Percentiles rank a stretch among this genome's conserved stretches.
These are phyloP conservation scores for Elanus axillaris DNA, from an alignment of 2,113 vertebrate species.

Conservation along the genomic window DNA sequence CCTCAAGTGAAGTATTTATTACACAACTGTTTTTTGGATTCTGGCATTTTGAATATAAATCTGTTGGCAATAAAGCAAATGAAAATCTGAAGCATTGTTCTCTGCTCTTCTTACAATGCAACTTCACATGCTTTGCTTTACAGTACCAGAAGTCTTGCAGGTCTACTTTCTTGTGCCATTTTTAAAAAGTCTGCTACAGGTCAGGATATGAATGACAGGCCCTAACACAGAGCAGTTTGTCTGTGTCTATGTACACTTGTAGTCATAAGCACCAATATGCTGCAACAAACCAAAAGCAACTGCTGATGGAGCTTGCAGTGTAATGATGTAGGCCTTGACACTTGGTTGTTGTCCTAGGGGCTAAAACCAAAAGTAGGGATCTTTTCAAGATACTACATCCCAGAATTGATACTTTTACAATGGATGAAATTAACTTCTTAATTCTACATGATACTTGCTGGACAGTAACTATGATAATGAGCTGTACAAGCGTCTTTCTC, in stretches of 20 bases:
- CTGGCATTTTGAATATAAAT: slow-evolving; percentile 75
- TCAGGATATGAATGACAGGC: background rate
- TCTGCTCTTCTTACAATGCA: background rate
- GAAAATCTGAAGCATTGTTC: slow-evolving; percentile 4
- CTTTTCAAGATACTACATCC: background rate
- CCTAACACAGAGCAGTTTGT: background rate
- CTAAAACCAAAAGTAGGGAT: background rate
- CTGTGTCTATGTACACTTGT: accelerated
- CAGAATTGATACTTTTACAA: background rate
- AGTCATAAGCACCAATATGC: background rate
- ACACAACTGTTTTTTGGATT: slow-evolving; percentile 71
- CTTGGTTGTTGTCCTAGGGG: background rate
- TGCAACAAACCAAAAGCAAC: background rate
- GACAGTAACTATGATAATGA: background rate
- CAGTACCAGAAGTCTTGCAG: background rate
- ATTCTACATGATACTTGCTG: background rate
- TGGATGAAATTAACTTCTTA: background rate
- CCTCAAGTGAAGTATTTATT: slow-evolving; percentile 92
- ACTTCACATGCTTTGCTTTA: background rate
- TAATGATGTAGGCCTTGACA: background rate
- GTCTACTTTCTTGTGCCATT: background rate
- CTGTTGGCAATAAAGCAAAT: slow-evolving; percentile 78
- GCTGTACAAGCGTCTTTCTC: background rate
- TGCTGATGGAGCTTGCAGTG: background rate
- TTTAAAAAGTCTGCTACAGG: background rate